A percentile compares a stretch with the other conserved stretches of the same genome.
phyloP scores from a whole-genome alignment of 2,113 vertebrate genomes.

The Myiagra hebetior region DNA sequence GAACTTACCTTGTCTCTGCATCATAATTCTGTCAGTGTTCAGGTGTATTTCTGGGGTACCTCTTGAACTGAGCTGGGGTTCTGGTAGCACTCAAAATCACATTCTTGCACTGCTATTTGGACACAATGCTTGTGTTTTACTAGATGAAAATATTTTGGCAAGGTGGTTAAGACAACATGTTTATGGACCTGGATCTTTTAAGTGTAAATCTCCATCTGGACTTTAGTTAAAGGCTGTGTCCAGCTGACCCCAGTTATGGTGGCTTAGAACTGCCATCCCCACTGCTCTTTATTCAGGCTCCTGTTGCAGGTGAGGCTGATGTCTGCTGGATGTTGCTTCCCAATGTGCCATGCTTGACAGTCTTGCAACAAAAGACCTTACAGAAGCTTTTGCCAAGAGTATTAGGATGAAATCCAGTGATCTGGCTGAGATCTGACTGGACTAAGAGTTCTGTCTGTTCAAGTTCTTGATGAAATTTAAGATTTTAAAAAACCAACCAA shows the following conservation, averaged over 20 bases:
- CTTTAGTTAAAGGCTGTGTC: not conserved
- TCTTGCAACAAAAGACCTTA: not conserved
- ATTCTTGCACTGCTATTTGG: not conserved
- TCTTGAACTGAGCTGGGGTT: not conserved
- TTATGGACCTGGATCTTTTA: not conserved
- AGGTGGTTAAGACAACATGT: not conserved
- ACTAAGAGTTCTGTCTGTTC: not conserved
- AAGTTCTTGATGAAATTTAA: not conserved
- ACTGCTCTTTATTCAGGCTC: not conserved
- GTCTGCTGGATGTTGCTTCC: not conserved
- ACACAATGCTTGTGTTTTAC: not conserved
- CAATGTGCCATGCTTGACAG: not conserved
- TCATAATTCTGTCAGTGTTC: not conserved
- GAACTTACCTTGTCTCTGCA: not conserved
- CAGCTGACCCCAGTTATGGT: not conserved
- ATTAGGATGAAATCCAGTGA: not conserved
- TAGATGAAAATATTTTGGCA: not conserved
- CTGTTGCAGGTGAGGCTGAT: accelerated
- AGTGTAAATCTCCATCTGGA: not conserved
- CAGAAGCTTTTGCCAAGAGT: not conserved
- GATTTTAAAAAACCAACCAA: not conserved
- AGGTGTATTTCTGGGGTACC: not conserved
- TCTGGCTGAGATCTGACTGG: not conserved
- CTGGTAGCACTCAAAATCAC: not conserved
- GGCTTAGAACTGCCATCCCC: not conserved